Evolutionary conservation across 2,888 invertebrate species (phyloP).

Genomic region (Sesia bembeciformis): DNA sequence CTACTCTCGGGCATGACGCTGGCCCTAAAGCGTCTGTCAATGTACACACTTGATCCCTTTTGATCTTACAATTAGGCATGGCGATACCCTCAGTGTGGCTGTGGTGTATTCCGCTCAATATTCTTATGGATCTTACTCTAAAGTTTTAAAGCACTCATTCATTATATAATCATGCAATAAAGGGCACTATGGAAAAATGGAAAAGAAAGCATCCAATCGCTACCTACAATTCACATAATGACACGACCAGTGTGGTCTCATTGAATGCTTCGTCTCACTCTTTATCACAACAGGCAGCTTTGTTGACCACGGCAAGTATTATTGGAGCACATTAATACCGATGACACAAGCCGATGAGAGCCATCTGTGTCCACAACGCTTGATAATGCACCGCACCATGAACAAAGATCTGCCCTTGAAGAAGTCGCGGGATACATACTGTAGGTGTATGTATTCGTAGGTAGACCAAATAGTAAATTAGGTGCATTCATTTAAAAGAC

Average conservation of each 20-base stretch:
- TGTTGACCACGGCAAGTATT: slow-evolving; percentile 59
- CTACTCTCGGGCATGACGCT: slow-evolving; percentile 50
- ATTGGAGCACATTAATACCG: slow-evolving; percentile 67
- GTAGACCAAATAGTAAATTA: slow-evolving; percentile 25
- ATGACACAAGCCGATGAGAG: slow-evolving; percentile 68
- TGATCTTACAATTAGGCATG: slow-evolving; percentile 71
- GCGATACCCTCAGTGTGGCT: slow-evolving; percentile 32
- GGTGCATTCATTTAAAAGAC: slow-evolving; percentile 32
- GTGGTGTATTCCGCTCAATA: neutral
- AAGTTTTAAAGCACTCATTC: too few relatives aligned
- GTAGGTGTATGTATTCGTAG: slow-evolving; percentile 6
- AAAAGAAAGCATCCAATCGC: too few relatives aligned
- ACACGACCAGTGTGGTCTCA: slow-evolving; percentile 55
- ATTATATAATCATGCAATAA: too few relatives aligned
- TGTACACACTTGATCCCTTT: slow-evolving; percentile 73
- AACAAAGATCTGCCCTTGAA: slow-evolving; percentile 65
- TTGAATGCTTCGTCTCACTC: slow-evolving; percentile 44
- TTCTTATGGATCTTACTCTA: too few relatives aligned
- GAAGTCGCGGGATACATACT: slow-evolving; percentile 26
- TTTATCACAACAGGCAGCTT: slow-evolving; percentile 57
- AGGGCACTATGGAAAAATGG: too few relatives aligned
- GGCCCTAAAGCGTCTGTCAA: slow-evolving; percentile 68
- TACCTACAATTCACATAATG: slow-evolving; percentile 6
- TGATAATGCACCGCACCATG: slow-evolving; percentile 45
- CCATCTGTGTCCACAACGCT: slow-evolving; percentile 67